These are phyloP conservation scores for Zelostemma sp. DNA, from an alignment of 1,140 invertebrate species.

Conservation along the genomic window DNA sequence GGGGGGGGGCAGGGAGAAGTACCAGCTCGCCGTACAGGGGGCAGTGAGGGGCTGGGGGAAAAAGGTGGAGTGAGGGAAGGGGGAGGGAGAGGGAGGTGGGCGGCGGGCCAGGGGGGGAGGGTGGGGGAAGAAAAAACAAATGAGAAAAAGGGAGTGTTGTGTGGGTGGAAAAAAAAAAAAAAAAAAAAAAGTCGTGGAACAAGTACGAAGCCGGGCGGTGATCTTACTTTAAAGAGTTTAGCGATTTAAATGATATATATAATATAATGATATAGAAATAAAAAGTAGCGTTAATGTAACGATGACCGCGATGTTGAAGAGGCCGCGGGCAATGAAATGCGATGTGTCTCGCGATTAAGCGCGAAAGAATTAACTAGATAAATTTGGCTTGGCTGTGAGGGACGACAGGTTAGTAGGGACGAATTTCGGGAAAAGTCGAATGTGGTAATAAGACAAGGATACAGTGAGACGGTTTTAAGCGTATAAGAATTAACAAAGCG, in stretches of 20 bases:
- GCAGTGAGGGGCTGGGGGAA: no score
- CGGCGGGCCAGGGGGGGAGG: no score
- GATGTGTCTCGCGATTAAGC: conserved; percentile 24
- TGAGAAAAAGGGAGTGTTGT: conserved; percentile 8
- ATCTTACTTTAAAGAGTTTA: conserved; percentile 28
- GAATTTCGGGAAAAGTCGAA: conserved; percentile 24
- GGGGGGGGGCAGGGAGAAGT: no score
- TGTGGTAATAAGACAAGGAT: conserved; percentile 27
- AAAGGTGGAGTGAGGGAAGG: neutral
- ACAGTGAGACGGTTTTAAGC: conserved; percentile 34
- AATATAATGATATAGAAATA: no score
- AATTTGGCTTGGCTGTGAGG: conserved; percentile 61
- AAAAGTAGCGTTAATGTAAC: conserved; percentile 29
- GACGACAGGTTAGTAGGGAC: conserved; percentile 25
- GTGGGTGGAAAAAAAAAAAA: neutral
- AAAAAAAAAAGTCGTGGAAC: conserved; percentile 3
- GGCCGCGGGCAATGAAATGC: conserved; percentile 18
- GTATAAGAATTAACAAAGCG: conserved; percentile 43
- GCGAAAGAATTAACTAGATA: no score
- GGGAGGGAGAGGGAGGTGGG: no score
- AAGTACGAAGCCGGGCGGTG: conserved; percentile 32
- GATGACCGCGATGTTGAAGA: conserved; percentile 6
- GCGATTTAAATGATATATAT: no score
- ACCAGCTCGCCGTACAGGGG: no score
- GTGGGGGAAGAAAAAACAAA: no score